These are phyloP conservation scores for Aphidius colemani DNA, from an alignment of 2,888 invertebrate genomes.

Conservation along the genomic window DNA sequence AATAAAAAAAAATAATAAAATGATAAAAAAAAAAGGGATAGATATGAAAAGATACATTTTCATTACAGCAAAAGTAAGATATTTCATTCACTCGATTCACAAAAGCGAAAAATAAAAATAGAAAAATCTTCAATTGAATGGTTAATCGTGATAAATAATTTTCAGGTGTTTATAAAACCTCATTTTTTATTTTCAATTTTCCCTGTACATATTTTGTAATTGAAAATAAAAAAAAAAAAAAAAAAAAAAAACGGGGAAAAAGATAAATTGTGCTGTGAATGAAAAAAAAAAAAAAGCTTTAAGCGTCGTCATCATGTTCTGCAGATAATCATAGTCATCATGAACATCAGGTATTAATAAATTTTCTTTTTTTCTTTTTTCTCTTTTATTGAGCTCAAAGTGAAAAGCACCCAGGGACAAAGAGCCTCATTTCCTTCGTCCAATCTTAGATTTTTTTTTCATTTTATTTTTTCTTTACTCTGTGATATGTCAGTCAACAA, in stretches of 20 bases:
- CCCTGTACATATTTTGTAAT: not conserved
- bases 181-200: slow-evolving; percentile 7
- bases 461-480: no score
- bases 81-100: no score
- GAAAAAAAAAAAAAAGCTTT: slow-evolving; percentile 5
- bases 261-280: not conserved
- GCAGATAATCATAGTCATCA: slow-evolving; percentile 16
- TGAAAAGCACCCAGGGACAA: not conserved
- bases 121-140: no score
- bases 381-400: no score
- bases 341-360: slow-evolving; percentile 14
- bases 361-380: not conserved
- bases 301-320: slow-evolving; percentile 6
- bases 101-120: no score
- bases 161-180: not conserved
- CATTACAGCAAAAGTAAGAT: no score
- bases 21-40: no score
- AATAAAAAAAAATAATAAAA: no score
- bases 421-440: not conserved
- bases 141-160: no score
- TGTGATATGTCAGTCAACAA: slow-evolving; percentile 22
- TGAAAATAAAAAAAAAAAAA: slow-evolving; percentile 10
- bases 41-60: no score
- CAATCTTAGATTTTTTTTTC: not conserved
- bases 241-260: slow-evolving; percentile 4